Evolutionary conservation across 2,888 invertebrate species (phyloP).

Genomic region (Hyposoter didymator): DNA sequence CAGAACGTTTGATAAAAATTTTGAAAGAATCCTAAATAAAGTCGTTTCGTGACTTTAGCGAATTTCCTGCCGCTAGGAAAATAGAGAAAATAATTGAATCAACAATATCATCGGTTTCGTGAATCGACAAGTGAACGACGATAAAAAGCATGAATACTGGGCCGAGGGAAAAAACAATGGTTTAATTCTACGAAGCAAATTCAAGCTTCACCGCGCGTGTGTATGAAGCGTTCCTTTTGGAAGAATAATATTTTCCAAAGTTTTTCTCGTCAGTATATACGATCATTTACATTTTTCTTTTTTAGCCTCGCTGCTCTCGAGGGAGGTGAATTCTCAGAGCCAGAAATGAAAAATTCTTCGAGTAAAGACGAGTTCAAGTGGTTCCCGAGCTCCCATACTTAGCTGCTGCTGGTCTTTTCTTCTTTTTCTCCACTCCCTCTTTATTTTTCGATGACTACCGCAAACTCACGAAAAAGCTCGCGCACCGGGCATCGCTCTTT

Average conservation of each 20-base stretch:
- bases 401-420: conserved; percentile 8
- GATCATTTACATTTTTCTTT: conserved; percentile 41
- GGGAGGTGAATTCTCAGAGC: conserved; percentile 17
- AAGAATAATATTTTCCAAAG: conserved; percentile 39
- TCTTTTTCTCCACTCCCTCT: not conserved
- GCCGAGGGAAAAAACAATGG: not conserved
- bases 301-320: not conserved
- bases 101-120: not conserved
- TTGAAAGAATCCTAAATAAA: no score
- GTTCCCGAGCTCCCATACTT: conserved; percentile 4
- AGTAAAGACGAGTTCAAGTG: conserved; percentile 59
- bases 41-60: no score
- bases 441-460: conserved; percentile 59
- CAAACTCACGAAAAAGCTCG: conserved; percentile 64
- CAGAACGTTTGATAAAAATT: no score
- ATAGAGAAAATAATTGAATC: not conserved
- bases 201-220: not conserved
- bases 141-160: not conserved
- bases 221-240: not conserved
- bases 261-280: conserved; percentile 31
- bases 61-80: not conserved
- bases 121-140: not conserved
- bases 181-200: conserved; percentile 10
- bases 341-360: conserved; percentile 60
- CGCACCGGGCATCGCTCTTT: conserved; percentile 42